Conservation (phyloP, 2,888 invertebrate genomes). For the Eudasyphora cyanicolor region DNA sequence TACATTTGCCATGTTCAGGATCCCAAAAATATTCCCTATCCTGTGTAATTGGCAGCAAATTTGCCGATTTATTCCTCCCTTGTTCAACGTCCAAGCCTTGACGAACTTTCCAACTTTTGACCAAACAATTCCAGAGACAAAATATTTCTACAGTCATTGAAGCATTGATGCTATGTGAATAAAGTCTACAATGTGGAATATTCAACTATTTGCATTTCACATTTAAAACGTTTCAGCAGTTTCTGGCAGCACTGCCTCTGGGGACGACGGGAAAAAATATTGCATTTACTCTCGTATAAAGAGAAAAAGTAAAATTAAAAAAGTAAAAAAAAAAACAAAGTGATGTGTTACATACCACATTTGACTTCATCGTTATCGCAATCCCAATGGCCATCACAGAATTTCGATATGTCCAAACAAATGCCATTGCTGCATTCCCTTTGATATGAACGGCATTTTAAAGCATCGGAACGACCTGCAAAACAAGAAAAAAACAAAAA, state of each 20-base stretch:
- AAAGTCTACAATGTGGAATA: too few species aligned
- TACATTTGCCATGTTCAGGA: too few species aligned
- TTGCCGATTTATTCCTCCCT: too few species aligned
- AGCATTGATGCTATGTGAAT: too few species aligned
- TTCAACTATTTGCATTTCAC: too few species aligned
- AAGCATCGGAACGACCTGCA: constrained; percentile 82
- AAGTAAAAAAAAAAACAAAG: constrained; percentile 23
- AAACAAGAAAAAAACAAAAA: not conserved
- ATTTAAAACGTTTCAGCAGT: not conserved
- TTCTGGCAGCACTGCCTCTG: not conserved
- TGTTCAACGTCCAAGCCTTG: too few species aligned
- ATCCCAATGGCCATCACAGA: constrained; percentile 79
- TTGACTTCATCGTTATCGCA: constrained; percentile 79
- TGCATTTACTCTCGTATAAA: not conserved
- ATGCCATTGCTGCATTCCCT: constrained; percentile 83
- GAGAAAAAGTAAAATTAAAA: constrained; percentile 3
- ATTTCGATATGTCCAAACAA: constrained; percentile 78
- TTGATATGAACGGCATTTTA: constrained; percentile 85
- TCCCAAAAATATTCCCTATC: too few species aligned
- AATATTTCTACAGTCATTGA: too few species aligned
- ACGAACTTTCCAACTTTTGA: too few species aligned
- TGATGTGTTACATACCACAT: constrained; percentile 74
- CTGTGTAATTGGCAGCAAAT: too few species aligned
- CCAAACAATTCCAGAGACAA: too few species aligned
- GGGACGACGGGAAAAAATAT: constrained; percentile 1